These are phyloP conservation scores for Chloebia gouldiae DNA, from an alignment of 2,113 vertebrate genomes.

Conservation along the genomic window DNA sequence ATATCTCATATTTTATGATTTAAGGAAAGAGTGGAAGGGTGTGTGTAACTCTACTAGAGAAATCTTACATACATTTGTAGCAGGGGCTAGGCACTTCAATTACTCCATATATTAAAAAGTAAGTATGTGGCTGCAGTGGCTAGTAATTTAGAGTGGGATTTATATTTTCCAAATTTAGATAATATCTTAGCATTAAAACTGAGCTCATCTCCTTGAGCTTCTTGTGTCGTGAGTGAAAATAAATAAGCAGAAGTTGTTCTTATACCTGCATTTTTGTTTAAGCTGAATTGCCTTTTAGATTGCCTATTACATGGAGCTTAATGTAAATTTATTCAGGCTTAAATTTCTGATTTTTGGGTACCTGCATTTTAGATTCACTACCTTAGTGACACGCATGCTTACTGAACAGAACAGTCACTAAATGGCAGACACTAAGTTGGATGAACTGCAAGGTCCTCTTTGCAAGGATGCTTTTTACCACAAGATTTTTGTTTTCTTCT, in stretches of 20 bases:
- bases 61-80: background rate
- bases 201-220: background rate
- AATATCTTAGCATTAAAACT: background rate
- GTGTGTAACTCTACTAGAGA: background rate
- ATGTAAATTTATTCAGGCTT: background rate
- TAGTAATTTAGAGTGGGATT: background rate
- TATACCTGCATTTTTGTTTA: background rate
- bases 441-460: background rate
- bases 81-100: background rate
- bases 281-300: background rate
- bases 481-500: background rate
- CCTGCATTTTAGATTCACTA: background rate
- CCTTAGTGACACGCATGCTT: background rate
- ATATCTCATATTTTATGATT: background rate
- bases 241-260: background rate
- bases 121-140: background rate
- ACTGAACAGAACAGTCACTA: background rate
- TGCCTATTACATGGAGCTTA: background rate
- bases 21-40: background rate
- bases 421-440: background rate
- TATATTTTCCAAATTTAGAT: background rate
- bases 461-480: rapidly evolving
- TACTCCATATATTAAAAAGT: background rate
- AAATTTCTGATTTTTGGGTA: background rate
- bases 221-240: background rate